A percentile compares a stretch with the other conserved stretches of the same genome.
phyloP scores from a whole-genome alignment of 1,140 invertebrate genomes.

The Aphidius ervi region DNA sequence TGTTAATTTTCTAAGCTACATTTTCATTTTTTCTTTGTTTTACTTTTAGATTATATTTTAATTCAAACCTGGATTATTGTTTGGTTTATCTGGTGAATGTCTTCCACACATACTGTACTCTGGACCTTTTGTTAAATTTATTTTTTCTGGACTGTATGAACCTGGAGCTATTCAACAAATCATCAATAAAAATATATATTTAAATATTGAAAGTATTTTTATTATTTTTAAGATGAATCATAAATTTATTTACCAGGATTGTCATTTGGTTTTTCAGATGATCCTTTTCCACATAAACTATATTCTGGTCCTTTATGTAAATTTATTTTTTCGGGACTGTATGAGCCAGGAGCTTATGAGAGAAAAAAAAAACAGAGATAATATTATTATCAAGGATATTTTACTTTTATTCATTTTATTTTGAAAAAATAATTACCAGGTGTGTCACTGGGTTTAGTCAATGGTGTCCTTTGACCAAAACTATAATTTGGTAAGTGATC shows the following conservation, averaged over 20 bases:
- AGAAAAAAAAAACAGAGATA: neutral
- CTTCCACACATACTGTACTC: conserved; percentile 31
- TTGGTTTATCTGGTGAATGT: conserved; percentile 35
- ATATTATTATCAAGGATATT: too few relatives aligned
- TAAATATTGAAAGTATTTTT: neutral
- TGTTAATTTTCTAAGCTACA: conserved; percentile 9
- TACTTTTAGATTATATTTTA: conserved; percentile 3
- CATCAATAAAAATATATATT: neutral
- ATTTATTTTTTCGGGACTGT: conserved; percentile 34
- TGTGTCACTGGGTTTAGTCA: conserved; percentile 46
- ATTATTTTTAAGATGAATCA: neutral
- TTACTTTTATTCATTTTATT: too few relatives aligned
- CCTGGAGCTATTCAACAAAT: neutral
- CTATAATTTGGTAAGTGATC: conserved; percentile 20
- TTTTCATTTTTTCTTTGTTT: conserved; percentile 8
- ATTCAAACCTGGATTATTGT: conserved; percentile 18
- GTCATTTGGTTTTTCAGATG: conserved; percentile 29
- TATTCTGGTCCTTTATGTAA: conserved; percentile 26
- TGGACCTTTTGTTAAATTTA: conserved; percentile 30
- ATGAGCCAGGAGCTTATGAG: conserved; percentile 29
- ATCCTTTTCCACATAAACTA: conserved; percentile 32
- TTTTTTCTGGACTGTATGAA: conserved; percentile 28
- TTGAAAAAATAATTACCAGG: conserved; percentile 18
- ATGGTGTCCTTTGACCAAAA: conserved; percentile 22
- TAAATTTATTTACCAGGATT: conserved; percentile 36